Evolutionary conservation across 2,113 vertebrate species (phyloP), one percentile per base, ranked within the genome.

Genomic region (Scytalopus superciliaris): DNA sequence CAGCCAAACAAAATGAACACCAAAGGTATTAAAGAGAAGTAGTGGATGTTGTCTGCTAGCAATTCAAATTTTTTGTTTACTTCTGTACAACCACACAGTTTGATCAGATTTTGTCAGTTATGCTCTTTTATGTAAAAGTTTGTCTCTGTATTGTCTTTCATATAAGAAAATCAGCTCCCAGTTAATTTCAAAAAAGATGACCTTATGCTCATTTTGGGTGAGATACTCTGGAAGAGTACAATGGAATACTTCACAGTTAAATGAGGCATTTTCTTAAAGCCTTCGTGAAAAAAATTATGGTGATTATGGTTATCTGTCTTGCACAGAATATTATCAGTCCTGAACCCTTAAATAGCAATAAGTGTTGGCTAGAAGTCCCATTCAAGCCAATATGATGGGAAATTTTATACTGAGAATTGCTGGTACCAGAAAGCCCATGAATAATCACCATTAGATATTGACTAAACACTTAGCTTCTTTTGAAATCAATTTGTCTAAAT

Each of bases 381-480:
- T 63, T 80, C 31, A 59, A 67, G 30, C 27, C 13, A 0, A 0
- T 37, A 39, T 69, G 40, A 90, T 0, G 25, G 75, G 63, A 96
- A 92, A 66, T 79, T 83, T 92, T 90, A 39, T 55, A 66, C 30
- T 83, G 82, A 80, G 75, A 92, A 73, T 53, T 73, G n/a, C 60
- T 88, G 39, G 72, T 86, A 86, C 70, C 47, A 84, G 91, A 87
- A 94, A 87, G 19, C 8, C 33, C 63, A 92, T 60, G 70, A 90
- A 85, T 73, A 95, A 95, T 90, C n/a, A 52, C 50, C 19, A 64
- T 72, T 63, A 84, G 63, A 39, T 94, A 85, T 90, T 83, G 90
- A 94, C 85, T 88, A 79, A 88, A 82, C 67, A 84, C 50, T 93
- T 94, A 84, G 21, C 27, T 90, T 84, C 64, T 94, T 87, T 77